These are phyloP conservation scores for Chromobotia macracanthus DNA, from an alignment of 2,797 vertebrate species.

Conservation along the genomic window DNA sequence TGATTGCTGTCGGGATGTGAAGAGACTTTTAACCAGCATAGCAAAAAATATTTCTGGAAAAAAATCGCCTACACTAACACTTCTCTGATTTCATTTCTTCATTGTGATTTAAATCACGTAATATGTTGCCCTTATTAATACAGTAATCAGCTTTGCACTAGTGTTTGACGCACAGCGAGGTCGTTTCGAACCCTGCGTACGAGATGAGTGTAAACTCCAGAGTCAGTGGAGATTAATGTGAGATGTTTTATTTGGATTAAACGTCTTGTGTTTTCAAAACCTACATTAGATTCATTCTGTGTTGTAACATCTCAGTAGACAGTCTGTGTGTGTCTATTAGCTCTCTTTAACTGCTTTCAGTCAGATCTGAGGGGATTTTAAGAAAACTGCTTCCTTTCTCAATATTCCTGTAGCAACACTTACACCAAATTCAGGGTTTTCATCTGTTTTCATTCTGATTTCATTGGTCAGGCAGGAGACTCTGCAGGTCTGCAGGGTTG, in stretches of 20 bases:
- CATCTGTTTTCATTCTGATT: neutral
- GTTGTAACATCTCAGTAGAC: neutral
- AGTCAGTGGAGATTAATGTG: neutral
- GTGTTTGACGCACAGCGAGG: too few species aligned
- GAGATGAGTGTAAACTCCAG: too few species aligned
- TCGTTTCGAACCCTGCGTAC: too few species aligned
- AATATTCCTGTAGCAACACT: constrained; percentile 19
- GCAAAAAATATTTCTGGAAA: too few species aligned
- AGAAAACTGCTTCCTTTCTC: neutral
- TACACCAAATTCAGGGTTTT: neutral
- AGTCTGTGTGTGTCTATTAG: constrained; percentile 2
- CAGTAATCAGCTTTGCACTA: neutral
- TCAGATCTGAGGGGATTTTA: constrained; percentile 6
- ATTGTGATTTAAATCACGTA: neutral
- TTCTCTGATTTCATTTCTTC: neutral
- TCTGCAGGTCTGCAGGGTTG: neutral
- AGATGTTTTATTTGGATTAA: neutral
- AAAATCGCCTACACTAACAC: too few species aligned
- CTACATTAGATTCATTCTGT: neutral
- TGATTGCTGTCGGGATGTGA: too few species aligned
- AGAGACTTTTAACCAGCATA: too few species aligned
- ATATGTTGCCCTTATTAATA: neutral
- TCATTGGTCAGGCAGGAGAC: neutral
- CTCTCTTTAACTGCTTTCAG: constrained; percentile 5
- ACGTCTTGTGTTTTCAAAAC: neutral